Conservation (phyloP, 2,113 vertebrate genomes). For the Agapornis roseicollis region DNA sequence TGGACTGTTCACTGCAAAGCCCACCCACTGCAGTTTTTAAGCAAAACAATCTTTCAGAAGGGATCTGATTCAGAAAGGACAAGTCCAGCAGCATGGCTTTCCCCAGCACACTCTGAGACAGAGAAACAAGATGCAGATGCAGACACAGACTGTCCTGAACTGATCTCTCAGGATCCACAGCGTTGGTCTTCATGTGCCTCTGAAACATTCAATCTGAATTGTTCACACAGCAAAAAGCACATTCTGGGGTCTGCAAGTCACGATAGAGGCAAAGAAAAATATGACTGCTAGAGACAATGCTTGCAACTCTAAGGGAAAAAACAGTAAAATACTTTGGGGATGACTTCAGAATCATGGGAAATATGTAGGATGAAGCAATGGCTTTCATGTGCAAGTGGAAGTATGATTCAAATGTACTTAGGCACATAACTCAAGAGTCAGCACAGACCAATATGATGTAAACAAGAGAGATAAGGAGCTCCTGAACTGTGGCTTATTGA, state of each 20-base stretch:
- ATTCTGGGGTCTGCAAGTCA: not conserved
- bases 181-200: not conserved
- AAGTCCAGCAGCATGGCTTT: not conserved
- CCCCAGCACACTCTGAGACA: not conserved
- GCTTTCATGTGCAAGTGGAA: constrained; percentile 5
- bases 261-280: not conserved
- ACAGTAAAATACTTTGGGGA: not conserved
- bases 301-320: not conserved
- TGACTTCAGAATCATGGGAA: constrained; percentile 26
- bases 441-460: not conserved
- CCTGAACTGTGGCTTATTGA: not conserved
- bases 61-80: not conserved
- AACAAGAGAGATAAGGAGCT: constrained; percentile 5
- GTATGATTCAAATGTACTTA: constrained; percentile 14
- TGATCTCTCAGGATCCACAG: not conserved
- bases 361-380: not conserved
- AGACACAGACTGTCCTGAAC: not conserved
- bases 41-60: not conserved
- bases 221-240: not conserved
- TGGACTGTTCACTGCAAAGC: not conserved
- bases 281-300: not conserved
- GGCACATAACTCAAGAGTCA: constrained; percentile 4
- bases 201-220: not conserved
- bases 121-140: not conserved
- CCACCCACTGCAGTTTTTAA: not conserved